Conservation (phyloP, 2,113 vertebrate genomes). For the Callocephalon fimbriatum region DNA sequence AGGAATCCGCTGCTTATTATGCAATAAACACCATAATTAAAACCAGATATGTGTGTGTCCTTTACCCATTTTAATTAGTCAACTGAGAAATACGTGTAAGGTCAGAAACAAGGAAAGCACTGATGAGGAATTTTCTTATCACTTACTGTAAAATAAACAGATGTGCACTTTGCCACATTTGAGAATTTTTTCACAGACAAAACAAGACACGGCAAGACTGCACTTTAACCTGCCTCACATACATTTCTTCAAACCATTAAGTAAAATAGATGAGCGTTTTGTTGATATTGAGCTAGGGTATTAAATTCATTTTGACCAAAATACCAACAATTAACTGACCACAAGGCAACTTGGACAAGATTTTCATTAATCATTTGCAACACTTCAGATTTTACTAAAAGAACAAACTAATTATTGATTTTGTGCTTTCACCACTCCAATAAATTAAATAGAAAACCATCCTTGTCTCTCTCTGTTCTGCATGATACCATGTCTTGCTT, state of each 20-base stretch:
- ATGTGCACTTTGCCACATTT: background rate
- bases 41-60: background rate
- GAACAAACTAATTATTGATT: background rate
- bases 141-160: slow-evolving; percentile 2
- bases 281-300: background rate
- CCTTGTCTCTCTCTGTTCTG: background rate
- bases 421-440: background rate
- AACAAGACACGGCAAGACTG: background rate
- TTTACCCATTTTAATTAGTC: slow-evolving; percentile 22
- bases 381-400: background rate
- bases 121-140: background rate
- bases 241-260: background rate
- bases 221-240: background rate
- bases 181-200: background rate
- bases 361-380: background rate
- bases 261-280: background rate
- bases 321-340: background rate
- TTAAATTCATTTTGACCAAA: background rate
- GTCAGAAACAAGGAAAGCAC: background rate
- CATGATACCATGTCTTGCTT: background rate
- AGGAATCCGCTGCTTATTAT: background rate
- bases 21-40: background rate
- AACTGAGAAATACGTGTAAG: background rate
- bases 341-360: background rate
- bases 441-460: background rate